Evolutionary conservation across 2,113 vertebrate genomes (phyloP).

Genomic region (Malurus cyaneus): DNA sequence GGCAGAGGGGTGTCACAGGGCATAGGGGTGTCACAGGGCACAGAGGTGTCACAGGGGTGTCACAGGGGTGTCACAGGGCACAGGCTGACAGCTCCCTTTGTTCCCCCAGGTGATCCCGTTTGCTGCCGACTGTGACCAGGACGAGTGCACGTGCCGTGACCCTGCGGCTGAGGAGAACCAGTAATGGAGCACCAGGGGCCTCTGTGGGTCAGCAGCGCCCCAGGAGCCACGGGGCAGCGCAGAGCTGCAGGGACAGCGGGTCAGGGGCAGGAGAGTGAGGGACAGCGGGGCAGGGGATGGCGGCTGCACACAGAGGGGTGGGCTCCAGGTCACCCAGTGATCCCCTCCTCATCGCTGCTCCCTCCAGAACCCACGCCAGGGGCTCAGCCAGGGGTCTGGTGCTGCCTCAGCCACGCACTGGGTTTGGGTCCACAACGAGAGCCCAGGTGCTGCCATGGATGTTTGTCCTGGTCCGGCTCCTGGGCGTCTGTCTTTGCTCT

Average conservation of each 20-base stretch:
- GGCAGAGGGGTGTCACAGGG: too few species aligned
- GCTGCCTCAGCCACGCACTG: neutral
- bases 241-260: neutral
- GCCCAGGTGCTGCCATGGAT: neutral
- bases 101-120: constrained; percentile 89
- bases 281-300: neutral
- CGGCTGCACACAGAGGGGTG: rapidly evolving
- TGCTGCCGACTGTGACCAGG: constrained; percentile 89
- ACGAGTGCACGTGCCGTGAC: constrained; percentile 94
- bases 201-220: neutral
- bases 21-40: too few species aligned
- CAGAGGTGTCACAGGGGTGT: too few species aligned
- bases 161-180: constrained; percentile 92
- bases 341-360: neutral
- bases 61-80: neutral
- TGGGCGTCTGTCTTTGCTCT: constrained; percentile 10
- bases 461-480: neutral
- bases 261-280: neutral
- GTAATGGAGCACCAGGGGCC: neutral
- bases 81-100: neutral
- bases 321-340: neutral
- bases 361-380: neutral
- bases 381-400: neutral
- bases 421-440: neutral
- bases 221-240: neutral